Conservation (phyloP, 2,888 invertebrate species). For the Siphlonurus alternatus region DNA sequence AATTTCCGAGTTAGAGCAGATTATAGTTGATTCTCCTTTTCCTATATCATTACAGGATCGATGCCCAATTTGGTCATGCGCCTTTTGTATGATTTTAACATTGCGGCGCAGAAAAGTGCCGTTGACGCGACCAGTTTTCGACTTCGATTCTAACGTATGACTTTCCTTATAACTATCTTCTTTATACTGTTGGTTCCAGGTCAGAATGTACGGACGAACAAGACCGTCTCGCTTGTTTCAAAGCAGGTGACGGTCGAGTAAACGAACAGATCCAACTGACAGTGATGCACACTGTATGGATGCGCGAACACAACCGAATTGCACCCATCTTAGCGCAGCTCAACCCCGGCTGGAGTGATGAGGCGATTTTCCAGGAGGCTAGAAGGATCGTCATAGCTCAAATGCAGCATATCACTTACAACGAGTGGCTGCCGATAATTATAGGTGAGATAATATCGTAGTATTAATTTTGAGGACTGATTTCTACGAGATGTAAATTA, state of each 20-base stretch:
- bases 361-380: conserved; percentile 30
- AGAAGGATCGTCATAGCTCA: conserved; percentile 31
- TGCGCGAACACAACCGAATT: conserved; percentile 34
- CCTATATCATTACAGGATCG: too few species aligned
- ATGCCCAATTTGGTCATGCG: too few species aligned
- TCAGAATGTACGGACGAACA: conserved; percentile 43
- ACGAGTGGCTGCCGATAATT: conserved; percentile 29
- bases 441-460: conserved; percentile 24
- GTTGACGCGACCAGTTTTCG: too few species aligned
- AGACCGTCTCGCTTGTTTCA: conserved; percentile 47
- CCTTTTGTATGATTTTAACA: too few species aligned
- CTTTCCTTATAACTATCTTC: too few species aligned
- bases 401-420: conserved; percentile 31
- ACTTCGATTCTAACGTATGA: too few species aligned
- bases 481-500: too few species aligned
- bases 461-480: not conserved
- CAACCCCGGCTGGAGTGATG: conserved; percentile 33
- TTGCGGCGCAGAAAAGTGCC: too few species aligned
- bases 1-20: too few species aligned
- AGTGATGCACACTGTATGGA: conserved; percentile 31
- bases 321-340: conserved; percentile 22
- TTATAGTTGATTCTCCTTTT: too few species aligned
- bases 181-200: too few species aligned
- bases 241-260: conserved; percentile 34
- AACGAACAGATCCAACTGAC: conserved; percentile 30